Conservation (phyloP, 2,888 invertebrate species). For the Lepeophtheirus nordmannii region DNA sequence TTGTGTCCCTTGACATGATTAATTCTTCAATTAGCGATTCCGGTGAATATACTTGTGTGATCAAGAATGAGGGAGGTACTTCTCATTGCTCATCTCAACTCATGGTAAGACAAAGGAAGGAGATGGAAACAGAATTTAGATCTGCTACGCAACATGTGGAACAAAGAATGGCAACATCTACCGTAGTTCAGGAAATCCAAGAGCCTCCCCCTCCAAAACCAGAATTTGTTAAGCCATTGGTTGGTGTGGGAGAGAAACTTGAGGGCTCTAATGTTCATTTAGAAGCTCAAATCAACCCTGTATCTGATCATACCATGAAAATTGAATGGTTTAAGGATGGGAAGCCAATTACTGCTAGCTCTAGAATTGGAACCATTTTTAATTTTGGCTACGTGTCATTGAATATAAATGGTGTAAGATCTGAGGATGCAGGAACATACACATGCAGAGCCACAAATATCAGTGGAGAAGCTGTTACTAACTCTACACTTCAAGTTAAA, state of each 20-base stretch:
- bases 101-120: slow-evolving; percentile 47
- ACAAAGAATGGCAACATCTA: slow-evolving; percentile 15
- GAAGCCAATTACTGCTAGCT: slow-evolving; percentile 76
- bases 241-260: slow-evolving; percentile 66
- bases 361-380: slow-evolving; percentile 80
- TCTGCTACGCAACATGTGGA: slow-evolving; percentile 25
- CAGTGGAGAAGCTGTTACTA: slow-evolving; percentile 74
- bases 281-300: slow-evolving; percentile 77
- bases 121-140: slow-evolving; percentile 14
- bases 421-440: slow-evolving; percentile 92
- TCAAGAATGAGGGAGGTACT: slow-evolving; percentile 67
- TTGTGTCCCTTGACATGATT: slow-evolving; percentile 79
- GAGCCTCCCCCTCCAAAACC: slow-evolving; percentile 37
- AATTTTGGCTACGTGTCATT: slow-evolving; percentile 98
- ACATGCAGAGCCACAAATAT: slow-evolving; percentile 79
- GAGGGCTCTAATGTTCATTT: slow-evolving; percentile 84
- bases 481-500: slow-evolving; percentile 39
- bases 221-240: slow-evolving; percentile 69
- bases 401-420: slow-evolving; percentile 93
- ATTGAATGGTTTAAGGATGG: slow-evolving; percentile 92
- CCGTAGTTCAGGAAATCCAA: slow-evolving; percentile 15
- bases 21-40: slow-evolving; percentile 68
- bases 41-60: slow-evolving; percentile 78
- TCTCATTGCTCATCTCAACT: slow-evolving; percentile 69
- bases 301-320: slow-evolving; percentile 81